These are phyloP conservation scores for Danio aesculapii DNA, from an alignment of 2,797 vertebrate species.

Conservation along the genomic window DNA sequence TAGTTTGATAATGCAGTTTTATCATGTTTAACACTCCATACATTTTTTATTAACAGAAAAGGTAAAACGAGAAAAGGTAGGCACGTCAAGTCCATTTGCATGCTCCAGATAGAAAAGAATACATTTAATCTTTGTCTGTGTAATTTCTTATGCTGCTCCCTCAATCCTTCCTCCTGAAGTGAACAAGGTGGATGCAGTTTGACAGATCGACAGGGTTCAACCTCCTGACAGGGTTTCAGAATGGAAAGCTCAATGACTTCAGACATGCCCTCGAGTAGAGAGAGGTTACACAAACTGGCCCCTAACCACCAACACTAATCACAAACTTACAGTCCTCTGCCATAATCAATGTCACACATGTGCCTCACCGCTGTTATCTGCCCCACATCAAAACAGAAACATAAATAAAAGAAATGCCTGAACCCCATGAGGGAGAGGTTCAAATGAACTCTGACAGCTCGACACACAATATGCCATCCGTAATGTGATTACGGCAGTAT, in stretches of 20 bases:
- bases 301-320: slow-evolving; percentile 70
- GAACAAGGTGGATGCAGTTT: slow-evolving; percentile 68
- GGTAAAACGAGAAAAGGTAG: slow-evolving; percentile 31
- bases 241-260: slow-evolving; percentile 74
- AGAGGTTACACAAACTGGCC: slow-evolving; percentile 71
- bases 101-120: slow-evolving; percentile 9
- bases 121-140: slow-evolving; percentile 36
- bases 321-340: slow-evolving; percentile 77
- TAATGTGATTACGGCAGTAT: slow-evolving; percentile 85
- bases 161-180: not conserved
- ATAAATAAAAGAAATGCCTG: slow-evolving; percentile 69
- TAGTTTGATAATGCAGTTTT: slow-evolving; percentile 28
- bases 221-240: slow-evolving; percentile 77
- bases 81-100: slow-evolving; percentile 35
- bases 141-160: slow-evolving; percentile 35
- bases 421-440: slow-evolving; percentile 44
- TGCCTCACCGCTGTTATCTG: slow-evolving; percentile 70
- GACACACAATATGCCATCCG: slow-evolving; percentile 85
- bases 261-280: slow-evolving; percentile 75
- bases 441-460: slow-evolving; percentile 87
- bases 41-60: slow-evolving; percentile 5
- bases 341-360: slow-evolving; percentile 50
- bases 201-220: slow-evolving; percentile 71
- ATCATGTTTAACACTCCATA: slow-evolving; percentile 17
- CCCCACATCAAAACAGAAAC: slow-evolving; percentile 77